Evolutionary conservation across 2,797 vertebrate genomes (phyloP).

Genomic region (Thunnus albacares): DNA sequence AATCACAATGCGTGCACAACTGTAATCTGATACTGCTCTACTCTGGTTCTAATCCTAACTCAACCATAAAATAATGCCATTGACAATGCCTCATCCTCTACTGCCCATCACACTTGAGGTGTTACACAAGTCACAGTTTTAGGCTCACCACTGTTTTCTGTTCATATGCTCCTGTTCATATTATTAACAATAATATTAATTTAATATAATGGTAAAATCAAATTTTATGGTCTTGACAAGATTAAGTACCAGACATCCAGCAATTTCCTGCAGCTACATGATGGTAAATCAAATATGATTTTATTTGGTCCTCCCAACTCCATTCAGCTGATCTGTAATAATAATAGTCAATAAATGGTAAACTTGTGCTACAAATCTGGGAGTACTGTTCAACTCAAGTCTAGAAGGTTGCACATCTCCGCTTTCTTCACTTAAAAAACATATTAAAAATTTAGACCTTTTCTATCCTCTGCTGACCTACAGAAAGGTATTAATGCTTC

Average conservation of each 20-base stretch:
- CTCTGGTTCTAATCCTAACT: background rate
- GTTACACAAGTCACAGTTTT: constrained; percentile 21
- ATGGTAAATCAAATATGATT: background rate
- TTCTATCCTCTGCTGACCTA: background rate
- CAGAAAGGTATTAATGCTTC: background rate
- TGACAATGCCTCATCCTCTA: background rate
- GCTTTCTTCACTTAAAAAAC: background rate
- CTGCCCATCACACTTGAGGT: background rate
- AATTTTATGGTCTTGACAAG: background rate
- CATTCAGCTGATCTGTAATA: background rate
- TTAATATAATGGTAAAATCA: too few relatives aligned
- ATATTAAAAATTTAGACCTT: background rate
- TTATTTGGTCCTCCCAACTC: background rate
- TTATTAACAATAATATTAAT: too few relatives aligned
- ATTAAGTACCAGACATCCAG: background rate
- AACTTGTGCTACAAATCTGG: background rate
- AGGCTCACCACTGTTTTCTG: background rate
- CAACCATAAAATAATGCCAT: background rate
- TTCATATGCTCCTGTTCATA: background rate
- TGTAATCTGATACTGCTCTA: background rate
- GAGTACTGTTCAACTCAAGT: background rate
- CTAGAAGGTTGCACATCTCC: background rate
- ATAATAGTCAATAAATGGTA: background rate
- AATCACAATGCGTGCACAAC: background rate
- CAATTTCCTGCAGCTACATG: background rate